Conservation (phyloP, 2,888 invertebrate genomes). For the Oeneis ivallda region DNA sequence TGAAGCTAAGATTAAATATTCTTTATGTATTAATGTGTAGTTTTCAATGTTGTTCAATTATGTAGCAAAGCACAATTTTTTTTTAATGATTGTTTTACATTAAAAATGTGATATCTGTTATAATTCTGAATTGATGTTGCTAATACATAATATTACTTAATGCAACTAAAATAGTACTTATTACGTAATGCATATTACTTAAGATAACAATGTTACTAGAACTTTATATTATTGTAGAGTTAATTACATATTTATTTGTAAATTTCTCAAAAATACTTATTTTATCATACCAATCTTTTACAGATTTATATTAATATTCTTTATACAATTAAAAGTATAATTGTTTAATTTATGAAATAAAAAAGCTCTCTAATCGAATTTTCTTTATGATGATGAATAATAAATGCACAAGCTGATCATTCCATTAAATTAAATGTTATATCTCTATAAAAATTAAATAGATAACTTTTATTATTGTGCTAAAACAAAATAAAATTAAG, state of each 20-base stretch:
- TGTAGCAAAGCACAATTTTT: conserved; percentile 2
- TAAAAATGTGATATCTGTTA: neutral
- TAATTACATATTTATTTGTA: neutral
- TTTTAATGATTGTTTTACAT: neutral
- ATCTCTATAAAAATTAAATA: no score
- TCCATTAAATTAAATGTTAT: neutral
- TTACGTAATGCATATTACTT: neutral
- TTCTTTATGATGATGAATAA: neutral
- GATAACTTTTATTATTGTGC: no score
- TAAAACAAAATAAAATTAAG: no score
- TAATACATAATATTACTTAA: no score
- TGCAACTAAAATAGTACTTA: no score
- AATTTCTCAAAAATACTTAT: neutral
- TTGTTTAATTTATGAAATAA: neutral
- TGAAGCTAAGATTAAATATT: neutral
- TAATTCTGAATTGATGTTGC: neutral
- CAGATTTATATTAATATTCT: neutral
- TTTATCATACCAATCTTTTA: neutral
- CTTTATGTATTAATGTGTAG: neutral
- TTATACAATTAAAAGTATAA: neutral
- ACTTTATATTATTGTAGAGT: neutral
- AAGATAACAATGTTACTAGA: neutral
- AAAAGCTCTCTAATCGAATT: neutral
- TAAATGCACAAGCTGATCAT: conserved; percentile 6
- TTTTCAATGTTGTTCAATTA: neutral